These are phyloP conservation scores for Clavelina lepadiformis DNA, from an alignment of 23 tunicate species.

Conservation along the genomic window DNA sequence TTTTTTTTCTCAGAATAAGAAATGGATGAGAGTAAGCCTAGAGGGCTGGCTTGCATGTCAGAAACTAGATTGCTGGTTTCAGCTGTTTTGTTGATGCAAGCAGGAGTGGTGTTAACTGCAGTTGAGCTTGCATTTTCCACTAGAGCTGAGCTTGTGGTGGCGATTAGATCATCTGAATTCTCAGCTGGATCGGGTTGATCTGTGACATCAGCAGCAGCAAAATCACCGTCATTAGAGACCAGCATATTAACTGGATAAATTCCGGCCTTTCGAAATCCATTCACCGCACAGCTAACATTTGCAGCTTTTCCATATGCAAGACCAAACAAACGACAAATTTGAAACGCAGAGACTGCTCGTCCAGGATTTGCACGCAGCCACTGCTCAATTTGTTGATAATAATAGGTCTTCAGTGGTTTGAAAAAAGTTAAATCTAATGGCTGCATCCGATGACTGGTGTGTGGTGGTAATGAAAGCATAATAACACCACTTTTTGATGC, in stretches of 20 bases:
- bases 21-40: too few relatives aligned
- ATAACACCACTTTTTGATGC: slow-evolving; percentile 14
- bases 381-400: slow-evolving; percentile 4
- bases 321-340: slow-evolving; percentile 24
- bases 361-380: slow-evolving; percentile 37
- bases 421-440: slow-evolving; percentile 18
- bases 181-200: slow-evolving; percentile 1
- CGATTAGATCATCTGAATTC: too few relatives aligned
- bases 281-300: slow-evolving; percentile 13
- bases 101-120: too few relatives aligned
- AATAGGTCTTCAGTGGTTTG: slow-evolving; percentile 23
- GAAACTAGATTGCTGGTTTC: too few relatives aligned
- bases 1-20: too few relatives aligned
- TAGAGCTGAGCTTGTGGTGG: too few relatives aligned
- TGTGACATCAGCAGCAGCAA: slow-evolving; percentile 3
- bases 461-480: slow-evolving; percentile 18
- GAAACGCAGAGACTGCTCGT: slow-evolving; percentile 7
- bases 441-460: slow-evolving; percentile 25
- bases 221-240: slow-evolving; percentile 17
- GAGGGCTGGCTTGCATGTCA: too few relatives aligned
- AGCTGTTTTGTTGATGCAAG: too few relatives aligned
- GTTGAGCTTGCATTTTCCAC: too few relatives aligned
- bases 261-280: slow-evolving; percentile 30
- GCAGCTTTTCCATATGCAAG: slow-evolving; percentile 12
- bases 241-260: slow-evolving; percentile 3